Evolutionary conservation across 2,888 invertebrate genomes (phyloP), one percentile per base, ranked within the genome.

Genomic region (Neoitamus cyanurus): DNA sequence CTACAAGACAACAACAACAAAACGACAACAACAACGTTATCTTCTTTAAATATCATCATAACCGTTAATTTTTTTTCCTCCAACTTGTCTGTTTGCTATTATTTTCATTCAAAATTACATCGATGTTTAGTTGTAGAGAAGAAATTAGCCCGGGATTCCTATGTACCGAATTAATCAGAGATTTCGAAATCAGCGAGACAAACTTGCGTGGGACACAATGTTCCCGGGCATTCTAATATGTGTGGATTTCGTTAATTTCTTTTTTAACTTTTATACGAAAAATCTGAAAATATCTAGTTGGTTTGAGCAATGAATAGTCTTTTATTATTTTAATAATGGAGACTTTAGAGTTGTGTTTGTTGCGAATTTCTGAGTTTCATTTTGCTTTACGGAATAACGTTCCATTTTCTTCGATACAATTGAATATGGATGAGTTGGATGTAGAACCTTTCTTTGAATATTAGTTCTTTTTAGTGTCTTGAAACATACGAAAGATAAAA

Each of bases 241-340:
- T 42, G 20, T 42, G 46, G 36, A 75, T 75, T 75, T 46, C 13
- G 42, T 75, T 42, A 25, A 75, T 15, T 75, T 30, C 28, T 42
- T 73, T 75, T 75, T 75, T 73, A 36, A 37, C 73, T 73, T 36
- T 75, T 75, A 28, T 75, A 75, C n/a, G 42, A 42, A 75, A 75
- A 75, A 75, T 42, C 25, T 42, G 36, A 37, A 37, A 75, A 75
- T 37, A 37, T 20, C 37, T 75, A 75, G 6, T 42, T 58, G 58
- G 15, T 58, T 58, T 58, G 58, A 58, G 25, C 25, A 58, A 58
- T 25, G 5, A 58, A 6, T 7, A 20, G 58, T 73, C n/a, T 73
- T 73, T 70, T 34, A 7, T 73, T 73, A 11, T 31, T 34, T 73
- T 73, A 7, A n/a, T 73, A 34, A n/a, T 58, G 2, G 9, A 15